Evolutionary conservation across 2,888 invertebrate genomes (phyloP), one percentile per base, ranked within the genome.

Genomic region (Brenthis hecate): DNA sequence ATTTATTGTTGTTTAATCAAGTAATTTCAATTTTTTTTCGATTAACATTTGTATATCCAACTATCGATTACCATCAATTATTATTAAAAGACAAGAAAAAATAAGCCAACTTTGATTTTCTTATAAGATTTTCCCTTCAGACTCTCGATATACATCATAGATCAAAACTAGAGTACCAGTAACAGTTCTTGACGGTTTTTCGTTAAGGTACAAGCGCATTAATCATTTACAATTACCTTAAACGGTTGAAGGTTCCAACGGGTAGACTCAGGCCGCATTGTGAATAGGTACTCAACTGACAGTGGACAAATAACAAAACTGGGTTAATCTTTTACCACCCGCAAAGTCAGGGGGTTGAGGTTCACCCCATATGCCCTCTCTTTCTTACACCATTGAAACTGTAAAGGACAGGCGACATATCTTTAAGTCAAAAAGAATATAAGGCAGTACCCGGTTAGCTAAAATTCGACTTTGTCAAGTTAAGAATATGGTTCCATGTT

Each of bases 271-370:
- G 81, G 87, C 88, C 88, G 87, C 89, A 90, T 91, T 91, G 92
- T 91, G 91, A 91, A 89, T 89, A 89, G 88, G 89, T 89, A 92
- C 92, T 91, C 90, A 84, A 90, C 91, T 92, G 92, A 91, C 92
- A 92, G 90, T 92, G 92, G 92, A 92, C 92, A 92, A 92, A 92
- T 92, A 92, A 92, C 92, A 91, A 91, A 92, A 92, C 92, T 92
- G 89, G 92, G 92, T 92, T 92, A 92, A 92, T 92, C 92, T 92
- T 91, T 91, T 87, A 87, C 92, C 92, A 86, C 92, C 92, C 91
- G 87, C 83, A 73, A 83, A 76, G 81, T 74, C 76, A 72, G 83
- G 89, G 87, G 89, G 85, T 85, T 82, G 89, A 86, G 88, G 83
- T 78, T 84, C 89, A 87, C 90, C 91, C 91, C 79, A 76, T 72